phyloP scores from a whole-genome alignment of 1,140 invertebrate species.

The Campoletis sonorensis region DNA sequence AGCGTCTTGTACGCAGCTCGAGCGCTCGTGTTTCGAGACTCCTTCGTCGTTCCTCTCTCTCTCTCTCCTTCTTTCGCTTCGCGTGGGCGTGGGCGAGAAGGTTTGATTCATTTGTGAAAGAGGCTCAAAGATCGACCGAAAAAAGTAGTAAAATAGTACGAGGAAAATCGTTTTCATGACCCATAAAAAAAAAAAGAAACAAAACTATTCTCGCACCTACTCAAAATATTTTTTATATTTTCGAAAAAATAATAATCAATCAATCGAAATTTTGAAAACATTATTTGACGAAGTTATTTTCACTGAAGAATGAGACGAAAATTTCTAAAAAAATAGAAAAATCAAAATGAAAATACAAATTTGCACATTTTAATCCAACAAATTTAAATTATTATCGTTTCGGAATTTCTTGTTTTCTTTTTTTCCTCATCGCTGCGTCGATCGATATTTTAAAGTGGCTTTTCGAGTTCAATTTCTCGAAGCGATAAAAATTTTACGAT shows the following conservation, averaged over 20 bases:
- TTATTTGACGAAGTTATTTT: too few species aligned
- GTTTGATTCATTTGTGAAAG: constrained; percentile 31
- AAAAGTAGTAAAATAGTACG: constrained; percentile 4
- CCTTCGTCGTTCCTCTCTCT: neutral
- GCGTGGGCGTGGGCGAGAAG: constrained; percentile 33
- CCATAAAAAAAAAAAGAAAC: neutral
- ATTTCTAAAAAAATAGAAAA: neutral
- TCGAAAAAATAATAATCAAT: too few species aligned
- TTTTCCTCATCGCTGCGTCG: too few species aligned
- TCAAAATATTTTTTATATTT: too few species aligned
- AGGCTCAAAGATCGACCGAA: constrained; percentile 2
- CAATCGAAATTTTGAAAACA: too few species aligned
- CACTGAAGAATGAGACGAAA: neutral
- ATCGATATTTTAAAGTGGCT: too few species aligned
- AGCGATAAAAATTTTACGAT: too few species aligned
- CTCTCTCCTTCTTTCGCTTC: neutral
- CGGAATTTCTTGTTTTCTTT: too few species aligned
- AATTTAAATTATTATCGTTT: too few species aligned
- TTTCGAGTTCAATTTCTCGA: too few species aligned
- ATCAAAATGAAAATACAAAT: neutral
- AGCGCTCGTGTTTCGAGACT: neutral
- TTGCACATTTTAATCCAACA: neutral
- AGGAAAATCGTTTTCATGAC: neutral
- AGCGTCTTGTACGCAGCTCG: neutral
- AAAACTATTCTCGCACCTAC: too few species aligned